A percentile compares a stretch with the other conserved stretches of the same genome.
These are phyloP conservation scores for Probosciger aterrimus DNA, from an alignment of 2,113 vertebrate species.

Conservation along the genomic window DNA sequence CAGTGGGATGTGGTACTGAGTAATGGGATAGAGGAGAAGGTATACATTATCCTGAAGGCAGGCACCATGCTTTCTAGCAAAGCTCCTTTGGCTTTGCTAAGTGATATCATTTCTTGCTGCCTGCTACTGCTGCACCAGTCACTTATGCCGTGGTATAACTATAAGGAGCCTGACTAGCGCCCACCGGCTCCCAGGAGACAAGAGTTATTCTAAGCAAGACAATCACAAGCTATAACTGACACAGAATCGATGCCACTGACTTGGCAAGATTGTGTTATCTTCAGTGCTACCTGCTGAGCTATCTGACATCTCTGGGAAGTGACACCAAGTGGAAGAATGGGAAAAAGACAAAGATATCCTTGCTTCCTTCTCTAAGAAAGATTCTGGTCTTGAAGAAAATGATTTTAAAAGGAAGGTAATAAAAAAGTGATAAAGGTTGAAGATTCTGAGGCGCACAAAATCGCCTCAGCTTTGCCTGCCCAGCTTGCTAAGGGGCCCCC, in stretches of 20 bases:
- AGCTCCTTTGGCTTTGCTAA: neutral
- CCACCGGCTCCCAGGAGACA: neutral
- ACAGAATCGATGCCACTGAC: neutral
- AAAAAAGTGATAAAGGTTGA: neutral
- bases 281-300: neutral
- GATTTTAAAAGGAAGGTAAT: neutral
- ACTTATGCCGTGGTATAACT: neutral
- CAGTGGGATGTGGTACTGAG: neutral
- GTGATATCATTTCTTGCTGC: neutral
- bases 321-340: neutral
- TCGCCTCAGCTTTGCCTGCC: neutral
- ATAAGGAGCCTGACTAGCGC: neutral
- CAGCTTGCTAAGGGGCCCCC: neutral
- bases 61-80: neutral
- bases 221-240: neutral
- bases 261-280: neutral
- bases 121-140: neutral
- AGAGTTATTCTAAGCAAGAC: neutral
- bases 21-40: neutral
- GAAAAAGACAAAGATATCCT: neutral
- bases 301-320: neutral
- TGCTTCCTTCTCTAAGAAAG: neutral
- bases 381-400: neutral
- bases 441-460: neutral
- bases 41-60: neutral